Conservation (phyloP, 2,797 vertebrate species). For the Crenichthys baileyi region DNA sequence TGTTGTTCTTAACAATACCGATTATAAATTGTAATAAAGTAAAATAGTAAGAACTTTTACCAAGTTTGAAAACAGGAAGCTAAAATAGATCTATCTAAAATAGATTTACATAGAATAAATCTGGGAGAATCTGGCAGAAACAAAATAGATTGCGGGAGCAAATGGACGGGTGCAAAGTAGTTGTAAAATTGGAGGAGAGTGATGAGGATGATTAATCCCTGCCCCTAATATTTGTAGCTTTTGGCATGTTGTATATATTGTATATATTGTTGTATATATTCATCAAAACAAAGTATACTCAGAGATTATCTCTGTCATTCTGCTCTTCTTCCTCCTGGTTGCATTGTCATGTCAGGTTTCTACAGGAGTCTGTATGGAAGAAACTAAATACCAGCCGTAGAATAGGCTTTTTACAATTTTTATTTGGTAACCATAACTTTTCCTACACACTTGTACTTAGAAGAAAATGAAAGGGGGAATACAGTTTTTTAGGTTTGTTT, state of each 20-base stretch:
- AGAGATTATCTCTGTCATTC: not conserved
- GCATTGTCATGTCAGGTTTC: not conserved
- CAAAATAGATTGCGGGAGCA: not conserved
- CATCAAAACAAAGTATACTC: not conserved
- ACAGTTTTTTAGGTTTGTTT: not conserved
- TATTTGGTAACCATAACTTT: not conserved
- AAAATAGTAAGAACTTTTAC: not conserved
- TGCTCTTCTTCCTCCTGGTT: not conserved
- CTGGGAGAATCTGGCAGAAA: not conserved
- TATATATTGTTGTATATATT: not conserved
- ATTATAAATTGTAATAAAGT: not conserved
- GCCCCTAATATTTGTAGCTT: slow-evolving; percentile 1
- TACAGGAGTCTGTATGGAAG: not conserved
- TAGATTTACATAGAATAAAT: no score
- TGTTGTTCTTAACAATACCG: not conserved
- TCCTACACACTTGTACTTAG: not conserved
- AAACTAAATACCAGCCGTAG: not conserved
- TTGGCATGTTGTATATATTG: not conserved
- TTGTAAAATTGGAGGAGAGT: not conserved
- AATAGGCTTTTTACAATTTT: not conserved
- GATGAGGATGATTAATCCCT: not conserved
- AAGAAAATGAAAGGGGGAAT: not conserved
- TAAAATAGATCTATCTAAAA: not conserved
- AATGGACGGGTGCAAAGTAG: not conserved
- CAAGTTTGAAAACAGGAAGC: not conserved